Evolutionary conservation across 2,797 vertebrate genomes (phyloP), one percentile per base, ranked within the genome.

Genomic region (Furcifer pardalis): DNA sequence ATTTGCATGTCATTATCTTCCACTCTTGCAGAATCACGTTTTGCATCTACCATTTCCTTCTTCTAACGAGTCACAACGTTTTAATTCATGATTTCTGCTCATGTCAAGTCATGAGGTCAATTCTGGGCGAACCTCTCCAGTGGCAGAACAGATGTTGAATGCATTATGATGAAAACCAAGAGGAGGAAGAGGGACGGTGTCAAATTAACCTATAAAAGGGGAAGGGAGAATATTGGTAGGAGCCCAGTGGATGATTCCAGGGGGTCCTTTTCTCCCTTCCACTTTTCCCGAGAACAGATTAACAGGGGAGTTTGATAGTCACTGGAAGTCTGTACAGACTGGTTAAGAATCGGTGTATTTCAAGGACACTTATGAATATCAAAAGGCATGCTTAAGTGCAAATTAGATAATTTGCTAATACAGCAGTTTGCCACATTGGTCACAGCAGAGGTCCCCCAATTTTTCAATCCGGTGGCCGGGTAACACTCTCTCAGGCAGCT

Each of bases 71-170:
- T 86, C 88, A n/a, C 52, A 93, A 81, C 32, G 65, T 42, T 84
- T 86, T 85, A 85, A 63, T 87, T 82, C 80, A 83, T 71, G 32
- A 89, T 66, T 91, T 84, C 83, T 68, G 56, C 79, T 91, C 63
- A 82, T 74, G 87, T 75, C 56, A 91, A 77, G 37, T 77, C 84
- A 91, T 27, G n/a, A 15, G 75, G 80, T 88, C 17, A 0, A 0
- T 10, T 66, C 2, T 0, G 0, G 9, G 9, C 69, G 69, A 84
- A 82, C 81, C 46, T 81, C 83, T 86, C 80, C 52, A 30, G n/a
- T 1, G 30, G 69, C 0, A 0, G 86, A 69, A 35, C 79, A 88
- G 87, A 68, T 77, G 90, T 77, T 81, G 80, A 88, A 84, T 44
- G 77, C n/a, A 87, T 88, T 88, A 88, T 74, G 52, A 79, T 72